Percentiles rank a stretch among this genome's conserved stretches.
Conservation (phyloP, 2,888 invertebrate species). For the Agonopterix alstromeriana region DNA sequence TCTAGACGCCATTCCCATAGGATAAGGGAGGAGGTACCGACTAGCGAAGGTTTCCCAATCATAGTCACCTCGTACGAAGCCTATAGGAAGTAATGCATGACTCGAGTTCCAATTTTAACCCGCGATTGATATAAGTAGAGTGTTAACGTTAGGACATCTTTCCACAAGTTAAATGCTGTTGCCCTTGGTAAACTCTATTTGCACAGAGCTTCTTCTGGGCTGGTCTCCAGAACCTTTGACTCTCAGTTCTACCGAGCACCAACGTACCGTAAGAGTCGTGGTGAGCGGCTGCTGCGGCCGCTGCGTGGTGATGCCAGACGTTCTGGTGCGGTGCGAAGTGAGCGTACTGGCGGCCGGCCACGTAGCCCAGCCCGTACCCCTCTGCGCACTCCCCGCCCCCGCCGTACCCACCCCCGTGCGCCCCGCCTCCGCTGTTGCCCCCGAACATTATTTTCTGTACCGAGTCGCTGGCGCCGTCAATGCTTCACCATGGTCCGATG, state of each 20-base stretch:
- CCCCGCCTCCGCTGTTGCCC: conserved; percentile 14
- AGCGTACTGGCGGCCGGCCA: conserved; percentile 57
- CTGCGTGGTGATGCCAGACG: conserved; percentile 62
- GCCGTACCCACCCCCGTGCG: conserved; percentile 38
- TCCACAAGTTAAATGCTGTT: too few relatives aligned
- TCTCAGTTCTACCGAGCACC: too few relatives aligned
- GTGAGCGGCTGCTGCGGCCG: conserved; percentile 44
- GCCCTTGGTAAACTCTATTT: too few relatives aligned
- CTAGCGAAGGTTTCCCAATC: too few relatives aligned
- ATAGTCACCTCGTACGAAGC: too few relatives aligned
- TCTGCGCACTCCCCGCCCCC: conserved; percentile 36
- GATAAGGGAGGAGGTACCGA: too few relatives aligned
- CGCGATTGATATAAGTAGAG: too few relatives aligned
- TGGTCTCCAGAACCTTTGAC: neutral
- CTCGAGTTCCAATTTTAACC: too few relatives aligned
- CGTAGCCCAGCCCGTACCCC: conserved; percentile 59
- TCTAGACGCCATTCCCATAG: too few relatives aligned
- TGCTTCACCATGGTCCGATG: conserved; percentile 10
- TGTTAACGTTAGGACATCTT: too few relatives aligned
- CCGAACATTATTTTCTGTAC: conserved; percentile 16
- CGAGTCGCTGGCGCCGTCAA: conserved; percentile 8
- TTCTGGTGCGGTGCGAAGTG: conserved; percentile 64
- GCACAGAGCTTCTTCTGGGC: too few relatives aligned
- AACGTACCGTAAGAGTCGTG: conserved; percentile 56
- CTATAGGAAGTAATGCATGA: too few relatives aligned